Conservation (phyloP, 2,888 invertebrate species). For the Plagodis dolabraria region DNA sequence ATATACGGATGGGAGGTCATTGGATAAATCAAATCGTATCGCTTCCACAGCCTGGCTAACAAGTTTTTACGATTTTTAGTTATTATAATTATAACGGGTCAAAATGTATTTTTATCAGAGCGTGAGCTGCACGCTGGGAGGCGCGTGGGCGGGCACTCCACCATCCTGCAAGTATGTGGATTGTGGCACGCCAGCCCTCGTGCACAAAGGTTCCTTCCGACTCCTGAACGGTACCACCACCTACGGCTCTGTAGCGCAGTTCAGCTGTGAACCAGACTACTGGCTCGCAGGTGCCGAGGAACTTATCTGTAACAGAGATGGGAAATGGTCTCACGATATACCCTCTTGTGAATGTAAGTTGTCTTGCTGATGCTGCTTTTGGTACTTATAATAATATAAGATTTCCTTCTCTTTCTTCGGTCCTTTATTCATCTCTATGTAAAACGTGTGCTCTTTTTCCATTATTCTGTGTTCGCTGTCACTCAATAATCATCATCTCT, state of each 20-base stretch:
- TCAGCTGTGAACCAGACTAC: slow-evolving; percentile 92
- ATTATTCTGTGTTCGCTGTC: no score
- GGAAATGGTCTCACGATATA: slow-evolving; percentile 94
- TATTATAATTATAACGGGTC: no score
- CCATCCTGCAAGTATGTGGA: slow-evolving; percentile 94
- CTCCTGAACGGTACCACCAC: slow-evolving; percentile 92
- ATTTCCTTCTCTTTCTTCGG: no score
- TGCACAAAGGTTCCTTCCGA: slow-evolving; percentile 90
- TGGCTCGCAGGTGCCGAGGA: slow-evolving; percentile 91
- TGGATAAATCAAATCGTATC: no score
- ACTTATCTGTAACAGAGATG: slow-evolving; percentile 91
- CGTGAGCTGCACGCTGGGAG: slow-evolving; percentile 93
- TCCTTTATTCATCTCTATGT: no score
- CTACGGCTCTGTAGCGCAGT: slow-evolving; percentile 91
- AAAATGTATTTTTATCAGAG: slow-evolving; percentile 79
- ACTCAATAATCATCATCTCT: no score
- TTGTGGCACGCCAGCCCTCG: slow-evolving; percentile 92
- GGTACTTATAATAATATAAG: no score
- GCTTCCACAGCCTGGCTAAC: neutral
- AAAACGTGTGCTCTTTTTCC: no score
- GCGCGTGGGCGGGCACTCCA: slow-evolving; percentile 91
- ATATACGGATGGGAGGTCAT: no score
- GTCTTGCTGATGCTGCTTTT: neutral
- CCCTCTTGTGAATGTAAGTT: slow-evolving; percentile 93
- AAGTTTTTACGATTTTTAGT: neutral